phyloP scores from a whole-genome alignment of 2,888 invertebrate species.

The Cataglyphis livida region DNA sequence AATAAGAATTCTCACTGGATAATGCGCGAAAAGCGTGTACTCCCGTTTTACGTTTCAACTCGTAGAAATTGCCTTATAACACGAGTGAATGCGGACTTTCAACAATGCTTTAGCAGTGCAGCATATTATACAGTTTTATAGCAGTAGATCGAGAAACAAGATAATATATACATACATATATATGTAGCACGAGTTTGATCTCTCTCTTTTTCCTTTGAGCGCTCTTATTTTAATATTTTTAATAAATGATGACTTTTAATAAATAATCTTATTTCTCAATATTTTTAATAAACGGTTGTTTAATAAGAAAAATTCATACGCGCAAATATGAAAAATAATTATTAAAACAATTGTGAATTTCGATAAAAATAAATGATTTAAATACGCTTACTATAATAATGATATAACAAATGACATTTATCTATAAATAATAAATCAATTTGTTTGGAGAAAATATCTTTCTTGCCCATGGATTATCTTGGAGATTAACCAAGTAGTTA shows the following conservation, averaged over 20 bases:
- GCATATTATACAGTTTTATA: too few species aligned
- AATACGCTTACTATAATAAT: background rate
- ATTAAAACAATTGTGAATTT: background rate
- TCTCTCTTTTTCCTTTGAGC: background rate
- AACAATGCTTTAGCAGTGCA: background rate
- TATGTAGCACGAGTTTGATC: slow-evolving; percentile 14
- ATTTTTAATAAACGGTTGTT: background rate
- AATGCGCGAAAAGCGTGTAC: background rate
- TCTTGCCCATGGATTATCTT: background rate
- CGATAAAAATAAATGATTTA: slow-evolving; percentile 17
- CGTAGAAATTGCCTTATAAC: background rate
- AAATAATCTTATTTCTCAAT: too few species aligned
- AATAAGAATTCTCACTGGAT: slow-evolving; percentile 2
- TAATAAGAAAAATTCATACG: background rate
- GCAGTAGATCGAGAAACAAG: slow-evolving; percentile 14
- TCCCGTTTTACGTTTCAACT: slow-evolving; percentile 1
- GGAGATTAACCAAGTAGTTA: background rate
- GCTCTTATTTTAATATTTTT: slow-evolving; percentile 27
- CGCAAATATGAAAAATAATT: background rate
- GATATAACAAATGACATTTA: background rate
- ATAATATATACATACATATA: background rate
- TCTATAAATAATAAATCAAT: slow-evolving; percentile 27
- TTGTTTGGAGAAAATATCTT: background rate
- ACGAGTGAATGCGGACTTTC: background rate
- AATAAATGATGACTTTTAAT: too few species aligned